Evolutionary conservation across 2,113 vertebrate species (phyloP).

Genomic region (Gracilinanus agilis): DNA sequence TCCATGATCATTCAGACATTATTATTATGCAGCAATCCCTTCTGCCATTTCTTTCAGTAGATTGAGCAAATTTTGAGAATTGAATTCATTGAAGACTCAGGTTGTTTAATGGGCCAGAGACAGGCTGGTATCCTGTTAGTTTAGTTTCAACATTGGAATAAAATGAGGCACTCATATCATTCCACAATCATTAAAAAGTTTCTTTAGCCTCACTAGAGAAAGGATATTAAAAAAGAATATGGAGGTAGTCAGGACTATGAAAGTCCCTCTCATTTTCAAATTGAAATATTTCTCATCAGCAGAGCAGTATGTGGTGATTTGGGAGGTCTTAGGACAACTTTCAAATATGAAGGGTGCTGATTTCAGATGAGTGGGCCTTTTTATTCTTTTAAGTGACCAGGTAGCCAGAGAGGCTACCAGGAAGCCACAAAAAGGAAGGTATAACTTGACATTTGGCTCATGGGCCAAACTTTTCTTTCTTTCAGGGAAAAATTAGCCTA

Average conservation of each 20-base stretch:
- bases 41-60: not conserved
- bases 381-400: not conserved
- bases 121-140: not conserved
- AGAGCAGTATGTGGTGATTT: not conserved
- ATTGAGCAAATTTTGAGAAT: not conserved
- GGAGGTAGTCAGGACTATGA: not conserved
- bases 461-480: not conserved
- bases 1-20: not conserved
- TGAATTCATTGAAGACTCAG: not conserved
- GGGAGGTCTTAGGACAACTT: not conserved
- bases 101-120: not conserved
- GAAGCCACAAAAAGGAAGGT: not conserved
- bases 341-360: not conserved
- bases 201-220: not conserved
- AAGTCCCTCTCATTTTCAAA: not conserved
- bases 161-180: not conserved
- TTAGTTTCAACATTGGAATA: not conserved
- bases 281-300: not conserved
- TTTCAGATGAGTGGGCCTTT: not conserved
- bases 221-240: not conserved
- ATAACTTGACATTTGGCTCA: not conserved
- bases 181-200: not conserved
- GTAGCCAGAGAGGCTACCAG: not conserved
- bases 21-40: not conserved
- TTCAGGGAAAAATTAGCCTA: not conserved